Base-by-base conservation (phyloP, 2,113 vertebrate species). In the Rhagologus leucostigma region DNA sequence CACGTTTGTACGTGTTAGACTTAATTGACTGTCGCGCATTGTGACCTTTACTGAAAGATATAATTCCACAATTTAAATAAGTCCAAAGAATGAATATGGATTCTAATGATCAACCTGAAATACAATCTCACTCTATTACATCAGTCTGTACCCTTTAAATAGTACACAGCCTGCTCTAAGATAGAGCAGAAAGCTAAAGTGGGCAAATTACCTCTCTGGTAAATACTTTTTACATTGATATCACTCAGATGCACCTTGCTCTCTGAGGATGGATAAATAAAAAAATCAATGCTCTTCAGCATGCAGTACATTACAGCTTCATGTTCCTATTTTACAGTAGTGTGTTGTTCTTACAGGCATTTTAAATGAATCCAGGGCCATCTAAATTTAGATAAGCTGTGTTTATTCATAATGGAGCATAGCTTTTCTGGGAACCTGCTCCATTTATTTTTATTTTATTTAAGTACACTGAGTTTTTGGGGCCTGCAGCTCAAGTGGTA, bases 311-410 rank as follows among this genome's bases (percentile, higher is more conserved):
- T 95, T 91, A 95, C 26, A 64, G 68, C 87, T 95, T 87, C 50
- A 33, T 82, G 37, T 74, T 96, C 70, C 77, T 94, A 55, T 83
- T 96, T 74, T 91, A 70, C n/a, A 84, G 23, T 37, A 93, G 77
- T 39, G 7, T 87, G 86, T 84, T 93, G 65, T 84, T 96, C 84
- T 96, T 94, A 50, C 19, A 83, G 53, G 44, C 70, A 87, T 97
- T 96, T 94, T 76, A 91, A 92, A 90, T 69, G 7, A 49, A 88
- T 70, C 82, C 78, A 93, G 75, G 89, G 55, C 24, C 75, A 80
- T 83, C 94, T 97, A 97, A 92, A 96, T 96, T 95, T 96, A 98
- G 96, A 89, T 92, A 27, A 59, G 73, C 87, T 92, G 42, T 89
- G 82, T 95, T 97, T 97, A 75, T 93, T 90, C 37, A 27, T 73